Base-by-base conservation (phyloP, 2,888 invertebrate genomes). In the Neocrepidodera transversa region DNA sequence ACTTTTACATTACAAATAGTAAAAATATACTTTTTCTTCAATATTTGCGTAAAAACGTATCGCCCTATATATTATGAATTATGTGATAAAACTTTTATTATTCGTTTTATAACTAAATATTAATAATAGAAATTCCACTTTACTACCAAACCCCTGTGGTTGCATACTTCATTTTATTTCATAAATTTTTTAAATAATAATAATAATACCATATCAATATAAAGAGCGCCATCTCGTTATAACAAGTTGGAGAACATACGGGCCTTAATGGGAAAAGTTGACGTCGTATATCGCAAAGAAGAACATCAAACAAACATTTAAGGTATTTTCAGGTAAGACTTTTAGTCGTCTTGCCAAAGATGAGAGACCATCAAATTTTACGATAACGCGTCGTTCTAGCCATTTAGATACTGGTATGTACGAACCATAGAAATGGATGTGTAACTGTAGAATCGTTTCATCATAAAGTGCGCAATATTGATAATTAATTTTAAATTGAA, bases 301-400 rank as follows among this genome's bases (percentile, higher is more conserved):
- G 47, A 32, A 51, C 63, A 63, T 63, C 63, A 63, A 62, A 60
- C 58, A 59, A 64, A 58, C 63, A 61, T 66, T 66, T 52, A 51
- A 58, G 58, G 53, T 55, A 45, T 53, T 45, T 62, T 58, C 66
- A 66, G 64, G 66, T 65, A 62, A 58, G 63, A 58, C 58, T 58
- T 59, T 55, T 13, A 58, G 55, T 58, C 51, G 40, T 38, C 53
- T 60, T 57, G 45, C 51, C 55, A 56, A 62, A 62, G 64, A 66
- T 65, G 65, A 58, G 57, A 62, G 56, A 58, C 60, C 67, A 68
- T 70, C 67, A 70, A 70, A 66, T 68, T 70, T 70, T 70, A 70
- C 49, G 54, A 30, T 63, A 55, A 62, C 60, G 62, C 64, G 62
- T 60, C 64, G 53, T 63, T 64, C 51, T 63, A 55, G 62, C 64